phyloP scores from a whole-genome alignment of 1,140 invertebrate genomes.

The Melitaea cinxia region DNA sequence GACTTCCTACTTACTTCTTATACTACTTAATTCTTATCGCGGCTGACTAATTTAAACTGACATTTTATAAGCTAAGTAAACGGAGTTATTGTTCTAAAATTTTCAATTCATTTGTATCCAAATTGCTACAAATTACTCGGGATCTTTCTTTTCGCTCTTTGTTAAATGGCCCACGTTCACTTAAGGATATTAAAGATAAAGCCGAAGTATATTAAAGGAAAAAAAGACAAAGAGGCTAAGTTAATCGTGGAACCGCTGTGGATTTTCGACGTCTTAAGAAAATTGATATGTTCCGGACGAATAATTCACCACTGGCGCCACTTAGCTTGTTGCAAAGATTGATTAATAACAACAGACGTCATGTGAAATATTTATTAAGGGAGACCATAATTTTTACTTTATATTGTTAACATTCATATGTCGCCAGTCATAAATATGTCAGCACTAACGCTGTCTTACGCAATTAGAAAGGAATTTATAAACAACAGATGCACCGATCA shows the following conservation, averaged over 20 bases:
- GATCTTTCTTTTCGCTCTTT: constrained; percentile 40
- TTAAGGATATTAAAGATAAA: constrained; percentile 45
- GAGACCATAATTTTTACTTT: neutral
- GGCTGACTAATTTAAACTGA: constrained; percentile 11
- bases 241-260: constrained; percentile 29
- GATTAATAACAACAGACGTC: neutral
- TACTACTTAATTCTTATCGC: constrained; percentile 10
- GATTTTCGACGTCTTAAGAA: constrained; percentile 11
- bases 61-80: constrained; percentile 29
- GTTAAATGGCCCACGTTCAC: constrained; percentile 46
- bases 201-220: constrained; percentile 42
- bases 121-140: constrained; percentile 44
- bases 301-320: neutral
- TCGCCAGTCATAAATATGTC: no score
- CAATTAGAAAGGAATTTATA: no score
- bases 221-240: constrained; percentile 35
- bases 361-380: neutral
- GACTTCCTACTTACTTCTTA: constrained; percentile 1
- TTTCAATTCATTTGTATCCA: constrained; percentile 45
- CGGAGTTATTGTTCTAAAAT: constrained; percentile 43
- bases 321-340: neutral
- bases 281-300: constrained; percentile 24
- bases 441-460: no score
- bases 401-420: neutral
- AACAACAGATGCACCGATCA: no score